A percentile compares a stretch with the other conserved stretches of the same genome.
Conservation (phyloP, 2,888 invertebrate species). For the Tenthredo mesomela region DNA sequence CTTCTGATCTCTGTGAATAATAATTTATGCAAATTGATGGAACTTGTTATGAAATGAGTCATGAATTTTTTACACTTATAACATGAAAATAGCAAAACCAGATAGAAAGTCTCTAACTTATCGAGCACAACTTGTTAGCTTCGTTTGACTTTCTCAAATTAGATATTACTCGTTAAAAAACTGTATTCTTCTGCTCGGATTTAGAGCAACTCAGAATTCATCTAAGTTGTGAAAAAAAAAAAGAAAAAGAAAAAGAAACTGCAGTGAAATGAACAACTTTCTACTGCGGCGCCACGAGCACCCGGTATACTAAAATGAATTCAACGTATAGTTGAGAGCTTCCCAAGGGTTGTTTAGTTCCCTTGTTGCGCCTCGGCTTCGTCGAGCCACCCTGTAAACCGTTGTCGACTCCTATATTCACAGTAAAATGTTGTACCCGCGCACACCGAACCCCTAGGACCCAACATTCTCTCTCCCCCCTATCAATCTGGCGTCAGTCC, state of each 20-base stretch:
- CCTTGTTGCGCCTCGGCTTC: constrained; percentile 29
- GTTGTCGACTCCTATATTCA: constrained; percentile 42
- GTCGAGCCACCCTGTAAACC: constrained; percentile 33
- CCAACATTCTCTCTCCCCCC: constrained; percentile 66
- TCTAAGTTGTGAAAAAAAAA: not conserved
- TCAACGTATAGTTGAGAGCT: constrained; percentile 8
- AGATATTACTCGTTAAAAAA: not conserved
- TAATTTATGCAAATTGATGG: constrained; percentile 8
- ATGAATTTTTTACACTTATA: constrained; percentile 17
- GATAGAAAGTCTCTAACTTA: constrained; percentile 16
- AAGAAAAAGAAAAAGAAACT: not conserved
- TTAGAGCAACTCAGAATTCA: not conserved
- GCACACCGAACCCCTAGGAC: constrained; percentile 61
- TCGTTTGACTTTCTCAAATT: not conserved
- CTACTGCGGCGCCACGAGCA: not conserved
- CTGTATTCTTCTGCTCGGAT: not conserved
- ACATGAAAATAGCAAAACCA: not conserved
- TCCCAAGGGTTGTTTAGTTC: not conserved
- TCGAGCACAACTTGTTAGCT: not conserved
- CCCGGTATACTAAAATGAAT: constrained; percentile 30
- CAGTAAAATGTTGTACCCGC: constrained; percentile 53
- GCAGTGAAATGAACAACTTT: not conserved
- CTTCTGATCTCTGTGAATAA: constrained; percentile 10
- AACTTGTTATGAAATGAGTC: constrained; percentile 1
- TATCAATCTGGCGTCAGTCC: constrained; percentile 72